Evolutionary conservation across 1,140 invertebrate species (phyloP), one percentile per base, ranked within the genome.

Genomic region (Carcinoscorpius rotundicauda): DNA sequence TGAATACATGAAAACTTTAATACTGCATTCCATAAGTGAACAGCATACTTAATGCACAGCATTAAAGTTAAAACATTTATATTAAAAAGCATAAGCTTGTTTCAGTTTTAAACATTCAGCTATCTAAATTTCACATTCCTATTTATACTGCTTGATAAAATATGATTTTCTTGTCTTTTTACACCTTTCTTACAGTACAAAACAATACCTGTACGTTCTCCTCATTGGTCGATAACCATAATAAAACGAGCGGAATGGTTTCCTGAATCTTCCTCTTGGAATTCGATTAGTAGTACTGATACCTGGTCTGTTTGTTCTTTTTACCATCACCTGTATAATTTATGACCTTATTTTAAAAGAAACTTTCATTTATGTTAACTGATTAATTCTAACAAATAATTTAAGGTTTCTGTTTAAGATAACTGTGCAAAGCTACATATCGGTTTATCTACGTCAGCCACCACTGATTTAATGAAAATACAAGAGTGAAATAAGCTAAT

Each of bases 271-370:
- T 10, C 81, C 79, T 62, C 82, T 81, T 49, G 89, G 86, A 61
- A 87, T 89, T 73, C 95, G 83, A 78, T 98, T 97, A 62, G 96
- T 98, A 63, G 91, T 85, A 68, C 89, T 93, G 70, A 99, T 84
- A 52, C 97, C 97, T 61, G 96, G 97, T 73, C 91, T 85, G 79
- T 99, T 99, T 61, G 97, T 99, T 78, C 97, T 83, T 79, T 99
- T 99, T 6, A 89, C 86, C 84, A 89, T 89, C 60, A 99, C 95
- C 89, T 94, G 53, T 29, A 11, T 51, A 61, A 60, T 58, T 49
- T 5, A 52, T 53, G 2, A 63, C 52, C 29, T 58, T n/a, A 60
- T 3, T 59, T 9, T 49, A 29, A 53, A 3, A 66, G 58, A 60
- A 58, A 51, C 48, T 29, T 52, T 51, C 52, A n/a, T 52, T 61